Percentiles rank a stretch among this genome's conserved stretches.
phyloP scores from a whole-genome alignment of 2,888 invertebrate species.

The Frankliniella fusca region DNA sequence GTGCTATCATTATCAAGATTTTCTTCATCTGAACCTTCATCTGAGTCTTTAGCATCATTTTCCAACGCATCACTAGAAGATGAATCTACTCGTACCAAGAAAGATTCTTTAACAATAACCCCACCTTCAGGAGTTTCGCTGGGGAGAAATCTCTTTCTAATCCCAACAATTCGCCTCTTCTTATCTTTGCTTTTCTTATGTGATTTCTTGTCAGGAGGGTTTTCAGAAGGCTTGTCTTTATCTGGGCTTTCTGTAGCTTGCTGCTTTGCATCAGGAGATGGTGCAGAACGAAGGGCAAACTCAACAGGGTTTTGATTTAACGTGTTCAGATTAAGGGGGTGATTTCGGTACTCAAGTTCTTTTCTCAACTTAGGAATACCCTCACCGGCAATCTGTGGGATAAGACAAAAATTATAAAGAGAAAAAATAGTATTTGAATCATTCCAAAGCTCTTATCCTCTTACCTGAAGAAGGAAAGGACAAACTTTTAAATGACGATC shows the following conservation, averaged over 20 bases:
- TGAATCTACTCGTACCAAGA: not conserved
- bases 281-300: not conserved
- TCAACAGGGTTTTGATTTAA: not conserved
- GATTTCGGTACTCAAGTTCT: not conserved
- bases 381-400: not conserved
- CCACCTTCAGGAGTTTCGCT: not conserved
- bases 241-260: not conserved
- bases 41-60: not conserved
- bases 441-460: not conserved
- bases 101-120: not conserved
- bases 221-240: not conserved
- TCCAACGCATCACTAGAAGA: not conserved
- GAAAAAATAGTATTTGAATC: not conserved
- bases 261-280: not conserved
- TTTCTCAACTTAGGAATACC: not conserved
- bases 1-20: not conserved
- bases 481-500: not conserved
- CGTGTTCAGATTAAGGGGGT: not conserved
- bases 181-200: not conserved
- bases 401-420: not conserved
- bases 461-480: slow-evolving; percentile 1
- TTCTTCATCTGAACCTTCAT: not conserved
- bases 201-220: not conserved
- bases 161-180: not conserved
- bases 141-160: not conserved